Evolutionary conservation across 2,888 invertebrate species (phyloP), one percentile per base, ranked within the genome.

Genomic region (Drosophila picticornis): DNA sequence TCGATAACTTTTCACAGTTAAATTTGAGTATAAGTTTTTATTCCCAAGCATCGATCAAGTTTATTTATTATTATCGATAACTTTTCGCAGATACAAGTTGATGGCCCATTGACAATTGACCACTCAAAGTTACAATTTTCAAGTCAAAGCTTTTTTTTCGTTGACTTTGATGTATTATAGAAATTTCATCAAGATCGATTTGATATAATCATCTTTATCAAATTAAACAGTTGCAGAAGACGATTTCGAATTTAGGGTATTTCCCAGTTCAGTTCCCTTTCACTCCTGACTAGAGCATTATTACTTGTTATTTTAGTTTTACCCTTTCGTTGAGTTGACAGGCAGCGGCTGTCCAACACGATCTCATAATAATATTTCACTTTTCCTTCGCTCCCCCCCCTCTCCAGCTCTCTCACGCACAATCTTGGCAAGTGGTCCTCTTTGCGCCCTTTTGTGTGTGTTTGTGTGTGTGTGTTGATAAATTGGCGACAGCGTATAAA

Each of bases 401-500:
- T 36, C 31, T 6, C 36, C 52, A 4, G 2, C 31, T 11, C 2
- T 50, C 11, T 50, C n/a, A 29, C 43, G 25, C 16, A 16, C 9
- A 13, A 36, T 48, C 38, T 27, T 25, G 25, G 27, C 31, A 64
- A 53, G 63, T 72, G 69, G 61, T 64, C 51, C 69, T 61, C 16
- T 29, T n/a, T 16, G 7, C 7, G 27, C n/a, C 34, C n/a, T 25
- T 22, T 4, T 38, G 38, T 66, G 40, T 64, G 59, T 50, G 63
- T 32, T 31, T 40, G 40, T 46, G 32, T 67, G 53, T 46, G 31
- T 77, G 71, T 78, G 82, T 83, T 91, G 91, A 91, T 91, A 91
- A 91, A 91, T 91, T 91, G 91, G 91, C 91, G 91, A 91, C 91
- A 91, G 90, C 84, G 84, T 87, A 91, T 91, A 91, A 91, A 91